Evolutionary conservation across 2,888 invertebrate genomes (phyloP).

Genomic region (Ornithoptera priamus): DNA sequence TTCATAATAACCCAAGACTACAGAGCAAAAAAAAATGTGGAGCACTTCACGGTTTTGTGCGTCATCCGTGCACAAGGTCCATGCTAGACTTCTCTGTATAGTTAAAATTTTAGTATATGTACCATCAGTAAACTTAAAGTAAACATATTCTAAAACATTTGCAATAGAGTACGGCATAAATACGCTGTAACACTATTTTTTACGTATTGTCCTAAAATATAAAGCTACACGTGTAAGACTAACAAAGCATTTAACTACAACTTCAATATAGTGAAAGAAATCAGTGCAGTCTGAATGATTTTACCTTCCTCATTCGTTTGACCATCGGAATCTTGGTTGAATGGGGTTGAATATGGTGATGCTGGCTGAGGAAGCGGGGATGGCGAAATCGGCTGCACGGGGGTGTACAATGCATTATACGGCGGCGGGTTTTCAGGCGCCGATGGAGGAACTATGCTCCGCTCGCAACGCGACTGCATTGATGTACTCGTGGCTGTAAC

Average conservation of each 20-base stretch:
- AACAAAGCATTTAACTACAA: background rate
- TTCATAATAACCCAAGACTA: too few relatives aligned
- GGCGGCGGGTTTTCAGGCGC: slow-evolving; percentile 61
- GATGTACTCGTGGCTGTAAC: slow-evolving; percentile 41
- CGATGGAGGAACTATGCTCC: slow-evolving; percentile 33
- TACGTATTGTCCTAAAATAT: too few relatives aligned
- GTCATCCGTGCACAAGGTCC: too few relatives aligned
- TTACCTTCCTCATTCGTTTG: slow-evolving; percentile 23
- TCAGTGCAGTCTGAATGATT: background rate
- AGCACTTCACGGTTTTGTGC: too few relatives aligned
- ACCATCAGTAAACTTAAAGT: too few relatives aligned
- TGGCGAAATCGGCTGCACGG: slow-evolving; percentile 36
- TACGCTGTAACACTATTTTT: too few relatives aligned
- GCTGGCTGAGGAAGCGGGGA: background rate
- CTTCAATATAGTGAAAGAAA: background rate
- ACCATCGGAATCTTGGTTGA: slow-evolving; percentile 5
- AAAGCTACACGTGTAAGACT: background rate
- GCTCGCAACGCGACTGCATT: slow-evolving; percentile 40
- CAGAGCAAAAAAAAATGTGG: too few relatives aligned
- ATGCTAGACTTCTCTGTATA: too few relatives aligned
- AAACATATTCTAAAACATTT: too few relatives aligned
- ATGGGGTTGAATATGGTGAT: background rate
- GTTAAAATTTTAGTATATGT: too few relatives aligned
- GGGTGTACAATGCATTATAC: slow-evolving; percentile 46
- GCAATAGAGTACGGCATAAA: too few relatives aligned